A percentile compares a stretch with the other conserved stretches of the same genome.
phyloP scores from a whole-genome alignment of 35 echinoderm and acorn worm genomes.

The Heliocidaris erythrogramma region DNA sequence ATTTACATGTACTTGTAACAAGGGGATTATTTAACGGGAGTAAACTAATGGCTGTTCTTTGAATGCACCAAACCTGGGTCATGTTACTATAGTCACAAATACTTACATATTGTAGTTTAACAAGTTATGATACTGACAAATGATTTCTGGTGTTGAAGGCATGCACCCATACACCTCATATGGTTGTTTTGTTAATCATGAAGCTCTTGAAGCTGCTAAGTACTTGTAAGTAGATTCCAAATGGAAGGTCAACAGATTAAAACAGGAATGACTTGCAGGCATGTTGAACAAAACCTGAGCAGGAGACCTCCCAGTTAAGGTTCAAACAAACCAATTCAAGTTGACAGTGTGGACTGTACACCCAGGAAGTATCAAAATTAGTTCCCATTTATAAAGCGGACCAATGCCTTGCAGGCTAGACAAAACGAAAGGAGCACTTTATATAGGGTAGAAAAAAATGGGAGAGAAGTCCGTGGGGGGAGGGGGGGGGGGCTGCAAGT shows the following conservation, averaged over 20 bases:
- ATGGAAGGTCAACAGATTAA: slow-evolving; percentile 11
- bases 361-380: slow-evolving; percentile 17
- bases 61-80: not conserved
- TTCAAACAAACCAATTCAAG: not conserved
- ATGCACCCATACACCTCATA: not conserved
- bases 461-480: too few relatives aligned
- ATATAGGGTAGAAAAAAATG: not conserved
- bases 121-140: not conserved
- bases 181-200: not conserved
- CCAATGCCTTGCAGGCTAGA: not conserved
- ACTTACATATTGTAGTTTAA: not conserved
- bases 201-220: not conserved
- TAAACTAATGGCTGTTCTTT: too few relatives aligned
- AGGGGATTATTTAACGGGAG: not conserved
- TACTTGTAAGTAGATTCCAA: not conserved
- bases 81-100: not conserved
- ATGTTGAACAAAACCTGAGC: not conserved
- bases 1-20: too few relatives aligned
- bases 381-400: not conserved
- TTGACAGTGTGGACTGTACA: not conserved
- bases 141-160: not conserved
- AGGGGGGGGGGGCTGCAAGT: not conserved
- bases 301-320: not conserved
- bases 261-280: not conserved
- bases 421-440: not conserved